These are phyloP conservation scores for Saturnia pavonia DNA, from an alignment of 2,888 invertebrate genomes.

Conservation along the genomic window DNA sequence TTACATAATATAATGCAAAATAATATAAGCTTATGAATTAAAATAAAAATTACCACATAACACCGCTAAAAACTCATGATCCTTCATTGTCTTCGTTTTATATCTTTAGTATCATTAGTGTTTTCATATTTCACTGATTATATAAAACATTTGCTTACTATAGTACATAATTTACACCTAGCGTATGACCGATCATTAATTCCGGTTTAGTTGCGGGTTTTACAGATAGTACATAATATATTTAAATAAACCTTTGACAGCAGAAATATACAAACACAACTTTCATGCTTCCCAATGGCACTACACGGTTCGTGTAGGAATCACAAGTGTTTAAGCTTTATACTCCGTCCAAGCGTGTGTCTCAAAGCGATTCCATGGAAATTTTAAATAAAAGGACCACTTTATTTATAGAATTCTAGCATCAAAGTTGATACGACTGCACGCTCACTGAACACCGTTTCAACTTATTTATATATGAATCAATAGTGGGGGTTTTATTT, in stretches of 20 bases:
- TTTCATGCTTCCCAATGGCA: neutral
- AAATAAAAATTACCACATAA: too few species aligned
- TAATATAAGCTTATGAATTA: too few species aligned
- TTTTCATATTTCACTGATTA: too few species aligned
- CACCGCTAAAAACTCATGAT: too few species aligned
- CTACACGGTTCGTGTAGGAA: neutral
- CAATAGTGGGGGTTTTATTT: neutral
- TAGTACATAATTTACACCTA: too few species aligned
- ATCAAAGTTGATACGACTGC: slow-evolving; percentile 8
- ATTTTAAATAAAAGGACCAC: slow-evolving; percentile 9
- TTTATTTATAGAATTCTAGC: slow-evolving; percentile 2
- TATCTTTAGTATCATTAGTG: too few species aligned
- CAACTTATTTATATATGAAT: neutral
- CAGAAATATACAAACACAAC: neutral
- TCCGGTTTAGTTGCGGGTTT: too few species aligned
- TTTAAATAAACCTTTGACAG: neutral
- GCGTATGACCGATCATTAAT: too few species aligned
- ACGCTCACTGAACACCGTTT: slow-evolving; percentile 8
- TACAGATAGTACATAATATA: too few species aligned
- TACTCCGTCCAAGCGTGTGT: neutral
- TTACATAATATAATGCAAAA: too few species aligned
- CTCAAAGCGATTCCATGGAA: slow-evolving; percentile 11
- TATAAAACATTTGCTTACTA: too few species aligned
- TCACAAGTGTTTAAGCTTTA: neutral
- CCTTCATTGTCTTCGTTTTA: too few species aligned